Evolutionary conservation across 1,140 invertebrate species (phyloP), one percentile per base, ranked within the genome.

Genomic region (Mamestra configurata): DNA sequence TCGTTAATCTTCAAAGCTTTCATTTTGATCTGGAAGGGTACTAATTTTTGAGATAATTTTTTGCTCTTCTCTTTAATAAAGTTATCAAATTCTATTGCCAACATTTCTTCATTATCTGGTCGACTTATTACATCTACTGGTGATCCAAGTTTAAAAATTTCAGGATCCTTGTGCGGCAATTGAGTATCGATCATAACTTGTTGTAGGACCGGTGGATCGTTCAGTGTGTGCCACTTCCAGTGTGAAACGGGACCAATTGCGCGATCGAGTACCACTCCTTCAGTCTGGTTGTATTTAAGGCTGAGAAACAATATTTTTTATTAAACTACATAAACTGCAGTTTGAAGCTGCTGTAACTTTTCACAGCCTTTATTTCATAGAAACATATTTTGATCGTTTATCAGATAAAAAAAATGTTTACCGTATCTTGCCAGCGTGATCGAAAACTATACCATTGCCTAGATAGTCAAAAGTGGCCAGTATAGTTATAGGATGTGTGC

Each of bases 1-100:
- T 94, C 92, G 77, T 94, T 94, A 37, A 95, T 93, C 85, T 93
- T 95, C 15, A 95, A 79, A n/a, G 92, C 92, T 80, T 95, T 95
- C 89, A 92, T 93, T 88, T 88, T 95, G 43, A 94, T 94, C 84
- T 93, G 92, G 70, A 92, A 95, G 6, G 91, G 91, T 79, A 93
- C 93, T 51, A 93, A 95, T 27, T 90, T 88, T 84, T 94, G 90
- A 1, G 88, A 81, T 31, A 93, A 46, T 68, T 94, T 93, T 64
- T 92, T 92, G 73, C 86, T 89, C 79, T 94, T 94, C 59, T 94
- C 91, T 81, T 93, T 95, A 18, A 94, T 90, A 71, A 93, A 93
- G 64, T 94, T 94, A 31, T 95, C 91, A 57, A 93, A 93, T 76
- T 94, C 93, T 43, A 95, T 93, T 6, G 92, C 92, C 1, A 94